phyloP scores from a whole-genome alignment of 2,797 vertebrate genomes.

The Enteromius radiatus region DNA sequence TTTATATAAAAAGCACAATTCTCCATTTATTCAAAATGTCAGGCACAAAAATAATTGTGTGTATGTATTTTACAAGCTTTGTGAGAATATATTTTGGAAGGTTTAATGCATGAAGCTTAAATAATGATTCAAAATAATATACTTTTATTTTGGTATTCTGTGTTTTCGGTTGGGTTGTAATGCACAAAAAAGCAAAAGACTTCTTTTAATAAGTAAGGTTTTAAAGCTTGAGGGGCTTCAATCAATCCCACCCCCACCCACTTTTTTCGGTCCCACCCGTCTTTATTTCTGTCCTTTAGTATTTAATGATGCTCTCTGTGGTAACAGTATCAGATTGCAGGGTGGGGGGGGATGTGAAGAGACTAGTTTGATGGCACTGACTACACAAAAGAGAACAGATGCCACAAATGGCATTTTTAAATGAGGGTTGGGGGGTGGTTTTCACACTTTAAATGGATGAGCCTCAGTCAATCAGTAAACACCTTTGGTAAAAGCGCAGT shows the following conservation, averaged over 20 bases:
- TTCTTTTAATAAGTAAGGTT: neutral
- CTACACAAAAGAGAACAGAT: slow-evolving; percentile 67
- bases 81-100: neutral
- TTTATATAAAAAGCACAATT: neutral
- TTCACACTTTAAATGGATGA: slow-evolving; percentile 60
- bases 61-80: neutral
- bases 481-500: slow-evolving; percentile 36
- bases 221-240: slow-evolving; percentile 5
- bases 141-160: neutral
- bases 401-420: slow-evolving; percentile 65
- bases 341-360: slow-evolving; percentile 43
- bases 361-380: slow-evolving; percentile 61
- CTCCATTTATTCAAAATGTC: too few relatives aligned
- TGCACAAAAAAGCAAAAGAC: neutral
- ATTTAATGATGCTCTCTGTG: slow-evolving; percentile 63
- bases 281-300: slow-evolving; percentile 60
- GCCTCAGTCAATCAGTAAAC: slow-evolving; percentile 55
- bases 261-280: slow-evolving; percentile 51
- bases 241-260: slow-evolving; percentile 10
- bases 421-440: slow-evolving; percentile 59
- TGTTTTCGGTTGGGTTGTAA: neutral
- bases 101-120: neutral
- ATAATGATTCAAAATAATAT: neutral
- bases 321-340: slow-evolving; percentile 63
- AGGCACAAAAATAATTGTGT: too few relatives aligned